A percentile compares a stretch with the other conserved stretches of the same genome.
Evolutionary conservation across 1,140 invertebrate genomes (phyloP).

Genomic region (Latrodectus geometricus): DNA sequence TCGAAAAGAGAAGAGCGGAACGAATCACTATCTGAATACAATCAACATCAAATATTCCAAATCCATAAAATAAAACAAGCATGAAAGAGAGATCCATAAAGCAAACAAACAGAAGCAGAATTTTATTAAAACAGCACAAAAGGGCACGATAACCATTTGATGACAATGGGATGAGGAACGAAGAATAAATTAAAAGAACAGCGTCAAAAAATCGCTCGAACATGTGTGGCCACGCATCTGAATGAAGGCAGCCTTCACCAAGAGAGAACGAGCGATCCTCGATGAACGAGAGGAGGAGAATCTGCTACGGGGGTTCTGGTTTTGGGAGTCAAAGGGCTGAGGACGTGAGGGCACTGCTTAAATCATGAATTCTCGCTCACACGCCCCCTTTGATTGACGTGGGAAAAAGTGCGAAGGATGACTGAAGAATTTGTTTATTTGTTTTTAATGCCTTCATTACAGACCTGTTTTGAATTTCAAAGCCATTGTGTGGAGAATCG

Average conservation of each 20-base stretch:
- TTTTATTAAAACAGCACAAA: slow-evolving; percentile 29
- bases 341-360: slow-evolving; percentile 47
- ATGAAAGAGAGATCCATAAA: too few species aligned
- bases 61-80: too few species aligned
- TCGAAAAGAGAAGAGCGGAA: too few species aligned
- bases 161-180: slow-evolving; percentile 15
- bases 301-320: slow-evolving; percentile 36
- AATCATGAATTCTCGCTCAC: background rate
- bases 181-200: background rate
- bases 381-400: slow-evolving; percentile 57
- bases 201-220: slow-evolving; percentile 4
- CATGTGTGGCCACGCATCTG: background rate
- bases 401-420: slow-evolving; percentile 57
- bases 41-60: too few species aligned
- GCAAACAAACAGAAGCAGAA: slow-evolving; percentile 10
- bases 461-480: slow-evolving; percentile 9
- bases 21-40: too few species aligned
- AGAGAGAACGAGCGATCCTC: background rate
- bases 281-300: background rate
- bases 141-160: slow-evolving; percentile 10
- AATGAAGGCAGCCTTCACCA: background rate
- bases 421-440: background rate
- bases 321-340: slow-evolving; percentile 39
- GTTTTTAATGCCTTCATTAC: background rate
- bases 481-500: background rate